Conservation (phyloP, 2,113 vertebrate genomes). For the Pterocles burchelli region DNA sequence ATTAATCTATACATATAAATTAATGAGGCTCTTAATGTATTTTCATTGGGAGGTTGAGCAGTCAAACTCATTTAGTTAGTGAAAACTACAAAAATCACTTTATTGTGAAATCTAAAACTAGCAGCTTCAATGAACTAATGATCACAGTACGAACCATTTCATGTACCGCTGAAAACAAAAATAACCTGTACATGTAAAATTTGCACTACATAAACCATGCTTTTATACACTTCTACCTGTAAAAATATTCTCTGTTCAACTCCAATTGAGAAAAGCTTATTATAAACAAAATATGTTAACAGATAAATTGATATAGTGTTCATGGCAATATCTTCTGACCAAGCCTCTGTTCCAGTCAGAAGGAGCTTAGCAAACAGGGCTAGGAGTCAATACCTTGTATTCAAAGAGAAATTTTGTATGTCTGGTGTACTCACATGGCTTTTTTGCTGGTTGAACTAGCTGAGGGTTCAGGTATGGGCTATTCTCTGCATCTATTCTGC, state of each 20-base stretch:
- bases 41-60: slow-evolving; percentile 80
- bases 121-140: slow-evolving; percentile 80
- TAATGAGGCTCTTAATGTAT: slow-evolving; percentile 83
- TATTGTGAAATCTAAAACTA: slow-evolving; percentile 79
- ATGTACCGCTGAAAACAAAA: slow-evolving; percentile 76
- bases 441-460: slow-evolving; percentile 96
- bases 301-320: neutral
- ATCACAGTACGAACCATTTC: slow-evolving; percentile 70
- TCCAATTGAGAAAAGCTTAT: neutral
- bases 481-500: slow-evolving; percentile 99
- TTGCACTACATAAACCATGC: slow-evolving; percentile 53
- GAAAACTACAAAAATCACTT: slow-evolving; percentile 80
- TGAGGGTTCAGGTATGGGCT: slow-evolving; percentile 99
- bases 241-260: slow-evolving; percentile 43
- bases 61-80: slow-evolving; percentile 79
- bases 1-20: slow-evolving; percentile 76
- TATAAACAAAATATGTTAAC: neutral
- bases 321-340: neutral
- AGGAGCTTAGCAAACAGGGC: neutral
- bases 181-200: slow-evolving; percentile 74
- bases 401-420: neutral
- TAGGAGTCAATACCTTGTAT: neutral
- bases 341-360: neutral
- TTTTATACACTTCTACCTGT: slow-evolving; percentile 52
- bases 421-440: slow-evolving; percentile 92